Evolutionary conservation across 2,888 invertebrate species (phyloP), one percentile per base, ranked within the genome.

Genomic region (Drosophila sordidula): DNA sequence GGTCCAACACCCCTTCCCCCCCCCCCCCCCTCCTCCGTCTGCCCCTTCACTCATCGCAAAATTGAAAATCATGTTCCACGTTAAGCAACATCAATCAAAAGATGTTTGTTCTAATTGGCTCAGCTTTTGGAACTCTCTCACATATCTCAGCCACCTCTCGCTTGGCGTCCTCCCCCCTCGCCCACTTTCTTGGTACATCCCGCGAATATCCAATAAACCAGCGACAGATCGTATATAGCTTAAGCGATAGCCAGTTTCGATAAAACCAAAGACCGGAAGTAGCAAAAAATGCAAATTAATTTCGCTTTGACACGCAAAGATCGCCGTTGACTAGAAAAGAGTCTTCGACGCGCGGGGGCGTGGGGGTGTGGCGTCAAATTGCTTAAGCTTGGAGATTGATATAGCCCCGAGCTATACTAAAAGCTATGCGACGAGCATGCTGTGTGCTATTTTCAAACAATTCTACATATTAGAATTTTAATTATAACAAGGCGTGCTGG

Each of bases 1-100:
- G 38, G 14, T n/a, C 38, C 8, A 36, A 3, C 36, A 5, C 6
- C 18, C 16, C 16, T n/a, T 18, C 3, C 25, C 22, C 8, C 8
- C 1, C 4, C 9, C 4, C 4, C 18, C 2, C 36, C 54, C 11
- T 29, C 29, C 25, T 9, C 38, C 9, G 2, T 6, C 18, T 6
- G 22, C 9, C 45, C 9, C 18, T 34, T 12, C 34, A 22, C 45
- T 42, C 44, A 61, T 59, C 49, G 77, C 77, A 68, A 68, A 75
- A 78, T 78, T 78, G 58, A 75, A 75, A 78, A 73, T 76, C 78
- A 78, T 76, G 70, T 78, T 75, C 54, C 59, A 77, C 58, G 63
- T 50, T 63, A 46, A 42, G 63, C 57, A 58, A 70, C 76, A 78
- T 70, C 75, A 75, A 75, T 75, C 76, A 70, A 70, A 70, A 57